These are phyloP conservation scores for Poeciliopsis paucimaculata DNA, from an alignment of 2,797 vertebrate species.

Conservation along the genomic window DNA sequence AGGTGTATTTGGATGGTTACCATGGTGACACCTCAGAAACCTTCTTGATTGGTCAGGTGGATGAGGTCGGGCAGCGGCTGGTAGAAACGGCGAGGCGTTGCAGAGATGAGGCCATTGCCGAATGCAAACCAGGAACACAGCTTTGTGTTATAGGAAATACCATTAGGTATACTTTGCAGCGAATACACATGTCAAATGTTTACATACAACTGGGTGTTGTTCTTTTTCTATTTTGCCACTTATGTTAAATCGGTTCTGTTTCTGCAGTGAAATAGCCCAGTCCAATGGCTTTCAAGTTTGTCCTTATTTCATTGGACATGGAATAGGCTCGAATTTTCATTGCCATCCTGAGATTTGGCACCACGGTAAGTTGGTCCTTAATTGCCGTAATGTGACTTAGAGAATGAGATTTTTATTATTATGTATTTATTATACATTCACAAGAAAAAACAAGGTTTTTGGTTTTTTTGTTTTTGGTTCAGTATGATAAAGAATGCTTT, in stretches of 20 bases:
- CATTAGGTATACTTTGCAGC: constrained; percentile 85
- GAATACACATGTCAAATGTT: not conserved
- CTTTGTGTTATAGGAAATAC: constrained; percentile 98
- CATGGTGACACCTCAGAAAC: constrained; percentile 99
- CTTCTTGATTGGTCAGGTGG: constrained; percentile 92
- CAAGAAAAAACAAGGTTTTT: not conserved
- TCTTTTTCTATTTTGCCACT: not conserved
- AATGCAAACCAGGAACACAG: constrained; percentile 88
- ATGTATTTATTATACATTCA: not conserved
- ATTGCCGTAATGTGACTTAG: not conserved
- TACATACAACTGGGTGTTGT: not conserved
- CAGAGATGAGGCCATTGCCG: constrained; percentile 92
- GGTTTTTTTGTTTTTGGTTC: too few relatives aligned
- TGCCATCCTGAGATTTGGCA: constrained; percentile 98
- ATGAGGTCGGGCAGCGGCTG: constrained; percentile 88
- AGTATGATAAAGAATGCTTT: constrained; percentile 14
- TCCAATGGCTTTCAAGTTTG: constrained; percentile 87
- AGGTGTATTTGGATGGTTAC: constrained; percentile 97
- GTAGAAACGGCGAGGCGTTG: constrained; percentile 91
- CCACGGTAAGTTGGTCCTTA: constrained; percentile 84
- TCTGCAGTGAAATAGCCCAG: constrained; percentile 83
- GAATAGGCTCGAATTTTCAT: constrained; percentile 95
- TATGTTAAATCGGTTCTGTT: not conserved
- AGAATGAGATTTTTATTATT: not conserved
- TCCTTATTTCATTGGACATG: constrained; percentile 94